These are phyloP conservation scores for Dicerorhinus sumatrensis DNA, from an alignment of 2,113 vertebrate species.

Conservation along the genomic window DNA sequence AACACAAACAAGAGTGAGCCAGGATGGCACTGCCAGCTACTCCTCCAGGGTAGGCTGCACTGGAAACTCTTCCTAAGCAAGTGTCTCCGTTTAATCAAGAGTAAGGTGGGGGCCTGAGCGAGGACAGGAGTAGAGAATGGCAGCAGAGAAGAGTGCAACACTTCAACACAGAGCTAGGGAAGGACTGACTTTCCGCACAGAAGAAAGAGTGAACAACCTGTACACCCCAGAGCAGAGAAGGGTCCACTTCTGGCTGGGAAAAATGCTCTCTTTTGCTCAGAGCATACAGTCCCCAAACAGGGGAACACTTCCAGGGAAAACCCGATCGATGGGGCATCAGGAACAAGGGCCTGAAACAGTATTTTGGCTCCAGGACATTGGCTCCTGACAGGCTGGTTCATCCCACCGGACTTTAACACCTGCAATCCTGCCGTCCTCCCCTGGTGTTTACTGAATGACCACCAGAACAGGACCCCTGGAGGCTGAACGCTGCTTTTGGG, in stretches of 20 bases:
- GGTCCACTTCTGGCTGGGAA: background rate
- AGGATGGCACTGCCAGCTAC: background rate
- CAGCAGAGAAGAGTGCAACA: background rate
- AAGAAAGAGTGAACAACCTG: accelerated
- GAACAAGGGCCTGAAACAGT: background rate
- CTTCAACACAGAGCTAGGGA: background rate
- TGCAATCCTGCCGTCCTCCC: accelerated
- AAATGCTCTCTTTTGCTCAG: background rate
- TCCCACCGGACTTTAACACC: background rate
- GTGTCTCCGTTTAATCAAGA: background rate
- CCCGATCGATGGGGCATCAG: accelerated
- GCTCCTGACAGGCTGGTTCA: too few relatives aligned
- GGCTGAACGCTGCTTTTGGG: too few relatives aligned
- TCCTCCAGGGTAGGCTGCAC: background rate
- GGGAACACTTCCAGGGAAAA: background rate
- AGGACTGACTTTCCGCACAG: background rate
- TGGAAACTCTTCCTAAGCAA: background rate
- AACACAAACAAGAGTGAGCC: background rate
- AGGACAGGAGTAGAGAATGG: background rate
- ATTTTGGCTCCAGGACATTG: background rate
- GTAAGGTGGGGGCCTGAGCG: too few relatives aligned
- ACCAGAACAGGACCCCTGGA: background rate
- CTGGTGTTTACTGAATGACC: accelerated
- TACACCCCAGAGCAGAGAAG: background rate
- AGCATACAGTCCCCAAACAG: background rate